These are phyloP conservation scores for Hemichromis elongatus DNA, from an alignment of 2,113 vertebrate genomes.

Conservation along the genomic window DNA sequence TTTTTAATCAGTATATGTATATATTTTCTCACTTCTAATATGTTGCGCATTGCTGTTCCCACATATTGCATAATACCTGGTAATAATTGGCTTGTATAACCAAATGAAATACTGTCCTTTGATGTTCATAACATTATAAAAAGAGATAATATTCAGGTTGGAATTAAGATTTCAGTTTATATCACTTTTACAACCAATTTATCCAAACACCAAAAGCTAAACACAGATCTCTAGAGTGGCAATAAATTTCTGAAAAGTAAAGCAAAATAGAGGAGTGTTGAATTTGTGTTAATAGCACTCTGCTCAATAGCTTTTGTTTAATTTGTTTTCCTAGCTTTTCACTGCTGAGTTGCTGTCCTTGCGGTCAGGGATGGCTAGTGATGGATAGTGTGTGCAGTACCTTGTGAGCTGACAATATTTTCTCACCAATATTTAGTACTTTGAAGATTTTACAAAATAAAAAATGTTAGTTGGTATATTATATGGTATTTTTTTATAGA, in stretches of 20 bases:
- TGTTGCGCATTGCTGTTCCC: neutral
- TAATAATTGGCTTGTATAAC: neutral
- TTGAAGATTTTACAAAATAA: neutral
- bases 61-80: neutral
- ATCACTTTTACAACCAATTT: neutral
- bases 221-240: neutral
- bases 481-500: neutral
- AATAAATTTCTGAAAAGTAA: neutral
- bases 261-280: neutral
- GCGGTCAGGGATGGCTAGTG: neutral
- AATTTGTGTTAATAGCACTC: neutral
- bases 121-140: neutral
- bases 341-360: neutral
- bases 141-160: neutral
- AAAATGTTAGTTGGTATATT: neutral
- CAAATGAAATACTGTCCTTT: neutral
- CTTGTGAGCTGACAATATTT: neutral
- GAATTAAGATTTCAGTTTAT: neutral
- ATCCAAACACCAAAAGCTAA: neutral
- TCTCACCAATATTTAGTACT: neutral
- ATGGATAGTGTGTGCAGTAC: neutral
- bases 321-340: neutral
- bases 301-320: neutral
- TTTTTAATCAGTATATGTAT: neutral
- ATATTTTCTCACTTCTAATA: neutral